These are phyloP conservation scores for Strix occidentalis DNA, from an alignment of 2,797 vertebrate species.

Conservation along the genomic window DNA sequence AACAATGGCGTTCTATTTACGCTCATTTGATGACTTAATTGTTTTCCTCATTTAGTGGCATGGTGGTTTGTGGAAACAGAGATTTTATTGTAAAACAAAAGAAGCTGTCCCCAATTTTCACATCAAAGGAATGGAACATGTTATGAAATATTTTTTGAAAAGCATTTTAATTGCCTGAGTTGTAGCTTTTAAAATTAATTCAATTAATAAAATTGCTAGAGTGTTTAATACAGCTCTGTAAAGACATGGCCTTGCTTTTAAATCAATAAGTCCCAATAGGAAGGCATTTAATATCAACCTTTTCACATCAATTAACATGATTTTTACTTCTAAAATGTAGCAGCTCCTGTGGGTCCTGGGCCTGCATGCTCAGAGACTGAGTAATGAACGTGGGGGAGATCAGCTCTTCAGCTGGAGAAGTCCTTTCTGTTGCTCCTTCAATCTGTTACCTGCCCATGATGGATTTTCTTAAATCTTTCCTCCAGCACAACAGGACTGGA, in stretches of 20 bases:
- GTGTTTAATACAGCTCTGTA: neutral
- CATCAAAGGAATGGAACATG: neutral
- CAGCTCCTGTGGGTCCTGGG: neutral
- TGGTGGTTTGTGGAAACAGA: neutral
- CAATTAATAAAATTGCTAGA: neutral
- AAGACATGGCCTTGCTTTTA: neutral
- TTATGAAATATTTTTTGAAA: neutral
- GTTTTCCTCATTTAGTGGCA: neutral
- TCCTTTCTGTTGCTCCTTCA: neutral
- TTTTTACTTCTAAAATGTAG: neutral
- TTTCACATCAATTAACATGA: neutral
- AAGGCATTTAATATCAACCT: neutral
- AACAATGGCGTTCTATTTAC: neutral
- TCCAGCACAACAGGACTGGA: neutral
- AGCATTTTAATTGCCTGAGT: neutral
- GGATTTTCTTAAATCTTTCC: neutral
- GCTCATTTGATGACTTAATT: neutral
- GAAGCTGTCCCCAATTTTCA: neutral
- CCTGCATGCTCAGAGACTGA: neutral
- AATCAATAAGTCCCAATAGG: neutral
- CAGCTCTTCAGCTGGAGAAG: neutral
- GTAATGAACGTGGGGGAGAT: neutral
- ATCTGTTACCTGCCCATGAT: neutral
- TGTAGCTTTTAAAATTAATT: neutral
- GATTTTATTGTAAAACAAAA: neutral